Base-by-base conservation (phyloP, 2,888 invertebrate species). In the Epinotia bilunana region DNA sequence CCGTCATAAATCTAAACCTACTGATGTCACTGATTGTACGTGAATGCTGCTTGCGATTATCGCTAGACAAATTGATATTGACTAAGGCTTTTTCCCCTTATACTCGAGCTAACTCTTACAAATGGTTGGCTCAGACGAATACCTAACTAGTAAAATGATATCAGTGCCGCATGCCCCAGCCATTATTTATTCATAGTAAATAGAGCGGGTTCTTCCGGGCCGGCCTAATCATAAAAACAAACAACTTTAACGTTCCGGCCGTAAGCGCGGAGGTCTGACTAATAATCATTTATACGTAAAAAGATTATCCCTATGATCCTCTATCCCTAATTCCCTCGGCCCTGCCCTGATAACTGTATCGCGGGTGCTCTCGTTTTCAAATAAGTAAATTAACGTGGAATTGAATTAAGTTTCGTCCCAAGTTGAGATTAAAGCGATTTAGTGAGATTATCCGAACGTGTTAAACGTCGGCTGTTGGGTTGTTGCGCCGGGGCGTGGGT, bases 371-470 rank as follows among this genome's bases (percentile, higher is more conserved):
- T 90, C 89, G 84, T 88, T 91, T 90, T 89, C 90, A 88, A 91
- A 91, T 92, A 90, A 92, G 89, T 91, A 90, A 92, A 91, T 92
- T 91, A 91, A 91, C 88, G 89, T 90, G 85, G 87, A 91, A 91
- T 92, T 89, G 90, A 93, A 92, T 93, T 90, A 90, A 90, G 88
- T 91, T 89, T 86, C 86, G 88, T 87, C 88, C 88, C 89, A 82
- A 87, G 86, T 87, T 85, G 86, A 90, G 92, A 92, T 92, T 91
- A 91, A 87, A 85, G 87, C 89, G 91, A 90, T 92, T 91, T 87
- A 88, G 89, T 87, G 87, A 91, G 92, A 93, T 93, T 92, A 93
- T 90, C 89, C 86, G 88, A 90, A 91, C 91, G 91, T 92, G 93
- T 92, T 92, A 89, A 91, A 88, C 87, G 90, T 87, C 84, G 88